These are phyloP conservation scores for Cosmia pyralina DNA, from an alignment of 2,888 invertebrate genomes.

Conservation along the genomic window DNA sequence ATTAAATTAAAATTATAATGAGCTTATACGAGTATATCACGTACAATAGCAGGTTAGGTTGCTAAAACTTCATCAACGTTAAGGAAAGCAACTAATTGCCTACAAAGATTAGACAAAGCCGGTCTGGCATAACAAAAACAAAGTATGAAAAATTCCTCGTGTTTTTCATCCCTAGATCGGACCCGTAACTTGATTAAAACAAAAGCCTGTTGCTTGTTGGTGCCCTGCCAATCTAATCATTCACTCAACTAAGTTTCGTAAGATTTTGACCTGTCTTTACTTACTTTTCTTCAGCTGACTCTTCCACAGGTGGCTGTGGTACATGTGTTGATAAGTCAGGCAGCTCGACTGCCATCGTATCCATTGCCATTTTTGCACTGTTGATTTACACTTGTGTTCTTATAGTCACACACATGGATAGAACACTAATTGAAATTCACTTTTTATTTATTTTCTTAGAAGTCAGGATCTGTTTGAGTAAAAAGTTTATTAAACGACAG, in stretches of 20 bases:
- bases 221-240: conserved; percentile 40
- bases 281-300: conserved; percentile 88
- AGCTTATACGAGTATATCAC: not conserved
- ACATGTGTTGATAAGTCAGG: conserved; percentile 84
- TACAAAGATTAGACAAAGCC: not conserved
- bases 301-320: conserved; percentile 81
- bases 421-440: conserved; percentile 33
- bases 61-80: not conserved
- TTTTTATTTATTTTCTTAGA: not conserved
- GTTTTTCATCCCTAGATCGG: conserved; percentile 6
- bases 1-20: too few relatives aligned
- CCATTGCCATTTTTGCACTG: conserved; percentile 85
- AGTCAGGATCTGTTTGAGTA: not conserved
- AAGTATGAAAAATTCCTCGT: not conserved
- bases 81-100: not conserved
- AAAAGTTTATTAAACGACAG: conserved; percentile 14
- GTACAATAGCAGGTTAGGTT: not conserved
- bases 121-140: not conserved
- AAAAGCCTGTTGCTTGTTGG: conserved; percentile 55
- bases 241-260: conserved; percentile 21
- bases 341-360: conserved; percentile 88
- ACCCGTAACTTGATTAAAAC: conserved; percentile 33
- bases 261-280: conserved; percentile 64
- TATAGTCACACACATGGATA: conserved; percentile 63
- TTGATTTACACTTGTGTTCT: conserved; percentile 66